Evolutionary conservation across 2,113 vertebrate species (phyloP), one percentile per base, ranked within the genome.

Genomic region (Neotoma lepida): DNA sequence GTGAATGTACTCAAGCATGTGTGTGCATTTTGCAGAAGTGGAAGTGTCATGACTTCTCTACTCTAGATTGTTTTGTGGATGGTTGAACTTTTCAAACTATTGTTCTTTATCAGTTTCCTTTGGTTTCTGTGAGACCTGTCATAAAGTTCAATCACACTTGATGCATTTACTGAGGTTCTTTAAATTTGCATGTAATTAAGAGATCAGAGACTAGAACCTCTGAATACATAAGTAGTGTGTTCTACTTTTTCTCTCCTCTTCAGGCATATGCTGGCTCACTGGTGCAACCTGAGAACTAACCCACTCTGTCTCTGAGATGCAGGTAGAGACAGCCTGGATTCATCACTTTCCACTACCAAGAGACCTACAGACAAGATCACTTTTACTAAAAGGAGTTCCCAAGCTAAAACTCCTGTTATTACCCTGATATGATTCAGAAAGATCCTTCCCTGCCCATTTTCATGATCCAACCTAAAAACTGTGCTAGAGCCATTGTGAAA

Each of bases 371-470:
- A 44, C 49, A 92, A 66, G 81, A 88, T 86, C 26, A 33, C 61
- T 81, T 92, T 93, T 93, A 86, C 61, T 84, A 94, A 94, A 96
- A 93, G 94, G n/a, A 88, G 33, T 86, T 96, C n/a, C 49, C 2
- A 86, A 90, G 66, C 17, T 49, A 74, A 89, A 26, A 17, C 44
- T 91, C 10, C 35, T 9, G 13, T 91, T 51, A 28, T 91, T 92
- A 58, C 33, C 49, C 70, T 89, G 49, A 84, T 46, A 51, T 17
- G 12, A 91, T 91, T 93, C 71, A 17, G 33, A 90, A 35, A 77
- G 26, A 88, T n/a, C 35, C 35, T 94, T 96, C 95, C 41, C 46
- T 84, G 18, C 86, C 33, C 82, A 49, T 89, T 94, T 51, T 44
- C 15, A 71, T 73, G 61, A 90, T 58, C 51, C 26, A 91, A 63